Base-by-base conservation (phyloP, 2,113 vertebrate species). In the Urocynchramus pylzowi region DNA sequence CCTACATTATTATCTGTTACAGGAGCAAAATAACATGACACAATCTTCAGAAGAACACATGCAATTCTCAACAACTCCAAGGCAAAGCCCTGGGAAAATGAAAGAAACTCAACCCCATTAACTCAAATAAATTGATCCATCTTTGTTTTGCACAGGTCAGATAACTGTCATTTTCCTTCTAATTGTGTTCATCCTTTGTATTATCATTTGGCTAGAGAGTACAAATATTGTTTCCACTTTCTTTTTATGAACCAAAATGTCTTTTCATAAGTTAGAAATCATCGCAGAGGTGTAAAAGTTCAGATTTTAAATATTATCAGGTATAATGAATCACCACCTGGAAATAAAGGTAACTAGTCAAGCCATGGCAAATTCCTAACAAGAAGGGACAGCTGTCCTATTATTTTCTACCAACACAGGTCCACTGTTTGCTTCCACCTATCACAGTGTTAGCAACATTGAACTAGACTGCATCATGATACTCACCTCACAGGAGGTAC, bases 401-500 rank as follows among this genome's bases (percentile, higher is more conserved):
- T 9, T 59, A 7, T 71, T 69, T 93, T 57, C 37, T 54, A 41
- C 20, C 15, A 79, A 20, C 13, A 57, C 20, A 45, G 37, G 24
- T 50, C 31, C 56, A 56, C 5, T 23, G 31, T 18, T n/a, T 60
- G 28, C 57, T 87, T 85, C 42, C 19, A 83, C 1, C n/a, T 52
- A 27, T 22, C 41, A 44, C 22, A 33, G 26, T 13, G 15, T 35
- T 47, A 87, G 28, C 39, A 53, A 27, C 79, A 18, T 3, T 11
- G 15, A 41, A 41, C 42, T 28, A 41, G 45, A 52, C 7, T 74
- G 42, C 37, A 41, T 9, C 1, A 1, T 19, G 41, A 95, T 37
- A 97, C 98, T 98, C 94, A 99, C 99, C 97, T 99, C 99, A 91
- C 99, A 99, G 4, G 99, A 99, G 41, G 98, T 98, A 27, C 99